Evolutionary conservation across 1,140 invertebrate species (phyloP).

Genomic region (Pseudomyrmex concolor): DNA sequence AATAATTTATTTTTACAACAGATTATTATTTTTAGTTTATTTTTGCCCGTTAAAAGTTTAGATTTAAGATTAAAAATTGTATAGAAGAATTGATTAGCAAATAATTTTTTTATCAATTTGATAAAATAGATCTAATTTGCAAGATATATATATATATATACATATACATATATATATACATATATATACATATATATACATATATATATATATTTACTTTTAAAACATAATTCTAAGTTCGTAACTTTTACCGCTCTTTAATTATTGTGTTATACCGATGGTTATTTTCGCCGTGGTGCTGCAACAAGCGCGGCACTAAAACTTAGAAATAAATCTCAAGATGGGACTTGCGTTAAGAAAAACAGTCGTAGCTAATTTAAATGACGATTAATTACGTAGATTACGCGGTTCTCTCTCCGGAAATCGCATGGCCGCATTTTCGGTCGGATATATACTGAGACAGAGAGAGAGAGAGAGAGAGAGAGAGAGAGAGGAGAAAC

Average conservation of each 20-base stretch:
- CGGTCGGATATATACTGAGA: constrained; percentile 24
- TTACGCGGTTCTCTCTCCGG: constrained; percentile 20
- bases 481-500: constrained; percentile 17
- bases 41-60: background rate
- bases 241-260: no score
- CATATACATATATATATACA: no score
- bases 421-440: constrained; percentile 44
- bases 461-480: background rate
- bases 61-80: no score
- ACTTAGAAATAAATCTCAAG: background rate
- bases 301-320: background rate
- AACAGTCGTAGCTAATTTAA: constrained; percentile 1
- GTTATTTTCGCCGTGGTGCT: no score
- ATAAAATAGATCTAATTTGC: no score
- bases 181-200: no score
- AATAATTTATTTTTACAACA: background rate
- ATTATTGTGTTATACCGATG: no score
- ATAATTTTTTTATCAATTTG: no score
- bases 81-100: no score
- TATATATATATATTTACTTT: no score
- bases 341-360: background rate
- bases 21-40: constrained; percentile 3
- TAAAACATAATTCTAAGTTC: no score
- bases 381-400: constrained; percentile 41
- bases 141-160: no score